Evolutionary conservation across 2,797 vertebrate genomes (phyloP), one percentile per base, ranked within the genome.

Genomic region (Hozukius guyotensis): DNA sequence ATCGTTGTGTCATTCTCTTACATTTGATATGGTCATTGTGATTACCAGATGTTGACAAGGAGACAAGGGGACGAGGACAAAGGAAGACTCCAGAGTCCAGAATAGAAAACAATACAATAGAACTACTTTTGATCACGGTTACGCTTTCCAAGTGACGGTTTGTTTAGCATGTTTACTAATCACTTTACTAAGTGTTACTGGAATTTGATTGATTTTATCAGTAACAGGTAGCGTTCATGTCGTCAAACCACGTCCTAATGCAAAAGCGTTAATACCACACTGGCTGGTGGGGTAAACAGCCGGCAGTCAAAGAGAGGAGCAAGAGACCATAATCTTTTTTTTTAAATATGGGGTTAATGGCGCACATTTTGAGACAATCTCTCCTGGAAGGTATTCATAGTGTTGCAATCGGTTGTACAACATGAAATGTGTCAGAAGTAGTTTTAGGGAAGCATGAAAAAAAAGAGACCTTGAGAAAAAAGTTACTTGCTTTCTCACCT

Each of bases 1-100:
- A 82, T 66, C 61, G 46, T 63, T 20, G 42, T 63, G 72, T 81
- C 64, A 78, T 63, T 80, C 82, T 77, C 55, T 64, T 55, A 69
- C 75, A 59, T 55, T 56, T 25, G 59, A 62, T 59, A 61, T 65
- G 76, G 80, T 75, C 67, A 62, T 55, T 77, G 81, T 79, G 61
- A 75, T 76, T 38, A 80, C 38, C 76, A 86, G 75, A 83, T 82
- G 83, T 32, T 32, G 62, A 42, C 29, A 24, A 57, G 11, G 14
- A 75, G 69, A 88, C 42, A 87, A 32, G 31, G 7, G 2, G 62
- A 69, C 22, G 11, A n/a, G 12, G 67, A 64, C n/a, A n/a, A 34
- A 36, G 20, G 34, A 56, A 8, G 27, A 36, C 11, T 78, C 65
- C 86, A 70, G 66, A 71, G 61, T n/a, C 8, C n/a, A 72, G 59